Evolutionary conservation across 2,113 vertebrate genomes (phyloP).

Genomic region (Sitta europaea): DNA sequence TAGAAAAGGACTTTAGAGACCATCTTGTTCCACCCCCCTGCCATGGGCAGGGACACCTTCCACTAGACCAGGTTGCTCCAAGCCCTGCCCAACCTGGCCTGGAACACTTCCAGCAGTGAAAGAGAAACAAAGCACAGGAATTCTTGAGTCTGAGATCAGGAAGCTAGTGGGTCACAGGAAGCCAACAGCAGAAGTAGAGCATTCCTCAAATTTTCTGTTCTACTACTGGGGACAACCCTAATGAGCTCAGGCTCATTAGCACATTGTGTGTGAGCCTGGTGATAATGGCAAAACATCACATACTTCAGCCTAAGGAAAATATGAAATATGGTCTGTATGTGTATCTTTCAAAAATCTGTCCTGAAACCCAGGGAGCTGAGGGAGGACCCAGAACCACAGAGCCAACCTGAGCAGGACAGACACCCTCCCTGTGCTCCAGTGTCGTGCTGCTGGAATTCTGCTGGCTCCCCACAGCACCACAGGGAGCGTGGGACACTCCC

Average conservation of each 20-base stretch:
- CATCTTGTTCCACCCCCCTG: background rate
- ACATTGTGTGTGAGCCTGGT: background rate
- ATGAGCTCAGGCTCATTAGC: background rate
- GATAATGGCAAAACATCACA: background rate
- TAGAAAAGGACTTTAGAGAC: background rate
- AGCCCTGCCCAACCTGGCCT: background rate
- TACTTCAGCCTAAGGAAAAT: background rate
- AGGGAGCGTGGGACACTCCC: too few species aligned
- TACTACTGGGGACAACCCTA: background rate
- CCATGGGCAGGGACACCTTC: background rate
- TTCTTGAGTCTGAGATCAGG: background rate
- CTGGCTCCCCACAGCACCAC: too few species aligned
- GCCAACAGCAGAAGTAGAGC: background rate
- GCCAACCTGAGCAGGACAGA: accelerated
- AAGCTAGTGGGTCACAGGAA: background rate
- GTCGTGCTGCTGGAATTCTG: too few species aligned
- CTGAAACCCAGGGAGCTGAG: background rate
- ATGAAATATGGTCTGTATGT: background rate
- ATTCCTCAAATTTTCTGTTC: background rate
- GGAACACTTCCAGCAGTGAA: background rate
- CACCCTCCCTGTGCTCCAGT: background rate
- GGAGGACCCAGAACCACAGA: background rate
- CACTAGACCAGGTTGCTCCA: background rate
- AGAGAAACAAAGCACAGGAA: background rate
- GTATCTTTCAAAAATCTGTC: background rate